phyloP scores from a whole-genome alignment of 2,888 invertebrate genomes.

The Chirona hameri region DNA sequence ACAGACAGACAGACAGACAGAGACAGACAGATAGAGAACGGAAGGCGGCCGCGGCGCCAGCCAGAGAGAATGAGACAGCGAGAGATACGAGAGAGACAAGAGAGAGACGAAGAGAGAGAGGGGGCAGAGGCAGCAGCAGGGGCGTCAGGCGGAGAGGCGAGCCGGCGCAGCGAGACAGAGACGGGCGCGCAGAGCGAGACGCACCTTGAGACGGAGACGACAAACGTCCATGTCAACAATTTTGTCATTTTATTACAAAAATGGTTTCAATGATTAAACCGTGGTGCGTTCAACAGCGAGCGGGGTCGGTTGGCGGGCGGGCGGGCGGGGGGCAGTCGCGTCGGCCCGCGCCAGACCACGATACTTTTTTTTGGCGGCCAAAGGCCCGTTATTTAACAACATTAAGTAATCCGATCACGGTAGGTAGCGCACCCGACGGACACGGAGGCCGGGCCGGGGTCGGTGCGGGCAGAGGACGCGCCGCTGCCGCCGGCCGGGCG shows the following conservation, averaged over 20 bases:
- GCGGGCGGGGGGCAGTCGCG: neutral
- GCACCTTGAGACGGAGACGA: neutral
- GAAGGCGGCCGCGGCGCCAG: neutral
- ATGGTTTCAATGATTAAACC: constrained; percentile 10
- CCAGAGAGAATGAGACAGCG: neutral
- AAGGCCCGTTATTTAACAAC: neutral
- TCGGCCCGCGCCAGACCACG: neutral
- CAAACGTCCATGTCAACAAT: neutral
- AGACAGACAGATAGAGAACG: neutral
- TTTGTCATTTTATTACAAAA: constrained; percentile 6
- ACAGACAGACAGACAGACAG: neutral
- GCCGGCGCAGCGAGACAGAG: neutral
- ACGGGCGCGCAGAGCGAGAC: neutral
- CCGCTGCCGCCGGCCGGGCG: neutral
- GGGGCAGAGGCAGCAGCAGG: constrained; percentile 3
- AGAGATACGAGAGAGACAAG: neutral
- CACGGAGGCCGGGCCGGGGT: neutral
- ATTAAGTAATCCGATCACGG: neutral
- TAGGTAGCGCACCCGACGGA: neutral
- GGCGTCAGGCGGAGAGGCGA: constrained; percentile 1
- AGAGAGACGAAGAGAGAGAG: neutral
- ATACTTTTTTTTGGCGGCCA: constrained; percentile 1
- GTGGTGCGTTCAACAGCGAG: neutral
- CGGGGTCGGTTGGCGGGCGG: neutral
- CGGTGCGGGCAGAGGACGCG: neutral